Conservation (phyloP, 2,888 invertebrate genomes). For the Saturnia pavonia region DNA sequence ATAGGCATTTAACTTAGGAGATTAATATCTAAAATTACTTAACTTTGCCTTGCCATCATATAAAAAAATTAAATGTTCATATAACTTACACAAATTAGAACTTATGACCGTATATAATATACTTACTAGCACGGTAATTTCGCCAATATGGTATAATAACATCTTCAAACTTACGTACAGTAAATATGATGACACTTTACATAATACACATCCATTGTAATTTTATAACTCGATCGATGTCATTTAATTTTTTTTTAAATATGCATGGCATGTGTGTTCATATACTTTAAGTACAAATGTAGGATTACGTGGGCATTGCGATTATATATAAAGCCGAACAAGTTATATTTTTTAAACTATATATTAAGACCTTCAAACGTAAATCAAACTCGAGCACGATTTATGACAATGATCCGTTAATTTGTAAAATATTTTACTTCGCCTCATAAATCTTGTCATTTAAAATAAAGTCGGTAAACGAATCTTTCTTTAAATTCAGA, state of each 20-base stretch:
- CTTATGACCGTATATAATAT: not conserved
- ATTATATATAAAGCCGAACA: not conserved
- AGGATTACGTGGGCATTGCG: not conserved
- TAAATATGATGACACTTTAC: too few species aligned
- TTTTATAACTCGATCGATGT: too few species aligned
- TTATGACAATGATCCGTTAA: not conserved
- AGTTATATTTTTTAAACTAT: not conserved
- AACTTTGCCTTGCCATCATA: too few species aligned
- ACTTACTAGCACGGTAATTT: not conserved
- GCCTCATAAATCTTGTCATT: not conserved
- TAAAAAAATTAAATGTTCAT: too few species aligned
- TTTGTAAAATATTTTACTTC: not conserved
- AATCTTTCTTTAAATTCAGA: too few species aligned
- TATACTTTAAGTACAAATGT: too few species aligned
- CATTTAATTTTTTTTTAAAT: too few species aligned
- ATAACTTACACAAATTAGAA: too few species aligned
- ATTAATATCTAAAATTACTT: not conserved
- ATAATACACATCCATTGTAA: too few species aligned
- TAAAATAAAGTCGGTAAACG: not conserved
- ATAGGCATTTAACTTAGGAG: conserved; percentile 2
- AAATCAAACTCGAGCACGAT: not conserved
- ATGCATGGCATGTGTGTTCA: too few species aligned
- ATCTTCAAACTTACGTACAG: not conserved
- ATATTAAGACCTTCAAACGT: not conserved
- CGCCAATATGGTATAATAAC: not conserved